Base-by-base conservation (phyloP, 1,140 invertebrate genomes). In the Bombus affinis region DNA sequence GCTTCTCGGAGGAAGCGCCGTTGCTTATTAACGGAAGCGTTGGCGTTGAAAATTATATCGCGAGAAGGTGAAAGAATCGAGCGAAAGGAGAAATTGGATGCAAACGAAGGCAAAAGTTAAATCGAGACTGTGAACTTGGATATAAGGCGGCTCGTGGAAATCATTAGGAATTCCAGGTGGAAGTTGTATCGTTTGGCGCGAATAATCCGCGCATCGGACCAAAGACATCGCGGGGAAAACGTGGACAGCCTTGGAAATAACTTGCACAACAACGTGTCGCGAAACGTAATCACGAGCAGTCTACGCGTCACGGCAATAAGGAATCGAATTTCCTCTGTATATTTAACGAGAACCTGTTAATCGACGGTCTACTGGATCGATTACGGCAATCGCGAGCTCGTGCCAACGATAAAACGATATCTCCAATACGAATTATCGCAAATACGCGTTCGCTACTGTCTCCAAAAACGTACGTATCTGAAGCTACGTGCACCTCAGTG, bases 211-310 rank as follows among this genome's bases (percentile, higher is more conserved):
- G n/a, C 4, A 44, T 35, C n/a, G 65, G 42, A 57, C 12, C 47
- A 81, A 59, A 57, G 18, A 10, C 15, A 32, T n/a, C 12, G 22
- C 15, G 13, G 1, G 32, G 32, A 15, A 37, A 28, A 42, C 4
- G 10, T 3, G 8, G 0, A 22, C 42, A 39, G 39, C 81, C 81
- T 83, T 76, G 81, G 6, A 53, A 62, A 68, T 76, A 75, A 68
- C 37, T 42, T 18, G 18, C 57, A n/a, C 74, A 39, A 47, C 8
- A 62, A 9, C 25, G 28, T 9, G 12, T 15, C 13, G 18, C 22
- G 42, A 68, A 76, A 83, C 75, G 2, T n/a, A 73, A 81, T 72
- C 57, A 13, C 47, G 47, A 53, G 6, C 47, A 53, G 18, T 53
- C 5, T 22, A 22, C 47, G 47, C 47, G 47, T 53, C 47, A 22